These are phyloP conservation scores for Morpho deidamia DNA, from an alignment of 2,888 invertebrate species.

Conservation along the genomic window DNA sequence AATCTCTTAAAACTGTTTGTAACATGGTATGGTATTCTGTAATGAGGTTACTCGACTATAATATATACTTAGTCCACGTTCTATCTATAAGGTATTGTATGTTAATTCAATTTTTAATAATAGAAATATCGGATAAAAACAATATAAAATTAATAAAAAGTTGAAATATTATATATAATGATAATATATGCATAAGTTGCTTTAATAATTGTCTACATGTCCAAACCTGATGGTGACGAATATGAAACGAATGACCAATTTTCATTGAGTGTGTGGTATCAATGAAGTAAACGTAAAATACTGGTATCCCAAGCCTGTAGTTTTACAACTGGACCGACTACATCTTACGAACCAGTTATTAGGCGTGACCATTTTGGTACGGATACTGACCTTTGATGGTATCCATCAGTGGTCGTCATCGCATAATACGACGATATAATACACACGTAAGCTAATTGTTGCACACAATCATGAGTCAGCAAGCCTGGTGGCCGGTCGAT, in stretches of 20 bases:
- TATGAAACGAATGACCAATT: slow-evolving; percentile 33
- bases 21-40: not conserved
- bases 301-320: slow-evolving; percentile 68
- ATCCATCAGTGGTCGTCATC: slow-evolving; percentile 59
- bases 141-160: not conserved
- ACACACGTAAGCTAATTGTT: slow-evolving; percentile 62
- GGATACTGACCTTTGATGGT: slow-evolving; percentile 77
- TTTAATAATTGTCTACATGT: not conserved
- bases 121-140: too few relatives aligned
- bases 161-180: not conserved
- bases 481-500: slow-evolving; percentile 16
- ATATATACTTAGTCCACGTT: too few relatives aligned
- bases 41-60: too few relatives aligned
- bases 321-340: slow-evolving; percentile 71
- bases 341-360: slow-evolving; percentile 77
- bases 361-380: slow-evolving; percentile 78
- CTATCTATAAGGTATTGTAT: too few relatives aligned
- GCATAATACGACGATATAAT: slow-evolving; percentile 57
- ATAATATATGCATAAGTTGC: not conserved
- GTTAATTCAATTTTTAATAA: too few relatives aligned
- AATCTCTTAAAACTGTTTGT: not conserved
- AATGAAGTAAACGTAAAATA: slow-evolving; percentile 70
- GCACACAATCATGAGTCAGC: slow-evolving; percentile 67
- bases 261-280: slow-evolving; percentile 60
- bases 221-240: slow-evolving; percentile 16